Base-by-base conservation (phyloP, 1,140 invertebrate species). In the Drosophila tropicalis region DNA sequence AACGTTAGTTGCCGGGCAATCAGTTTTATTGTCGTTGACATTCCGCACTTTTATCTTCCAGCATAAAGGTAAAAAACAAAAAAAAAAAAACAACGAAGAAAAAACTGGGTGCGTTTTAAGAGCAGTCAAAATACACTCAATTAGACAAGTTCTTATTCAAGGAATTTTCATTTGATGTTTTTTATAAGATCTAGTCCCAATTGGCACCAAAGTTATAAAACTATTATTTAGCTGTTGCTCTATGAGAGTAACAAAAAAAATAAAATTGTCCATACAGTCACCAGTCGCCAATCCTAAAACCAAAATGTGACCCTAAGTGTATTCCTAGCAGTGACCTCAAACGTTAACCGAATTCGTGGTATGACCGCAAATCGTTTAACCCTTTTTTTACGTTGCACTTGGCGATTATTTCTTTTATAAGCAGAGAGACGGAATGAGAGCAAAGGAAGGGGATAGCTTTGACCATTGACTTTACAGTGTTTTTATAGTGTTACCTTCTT, bases 401-500 rank as follows among this genome's bases (percentile, higher is more conserved):
- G 9, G 7, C 19, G 44, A 51, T 51, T 51, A 51, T 17, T 51
- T 51, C 12, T 51, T 19, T 51, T 22, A 51, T 51, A 22, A 51
- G 19, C 17, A 10, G 15, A 47, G 15, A 6, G 22, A 55, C 2
- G 17, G 10, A 4, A 13, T 12, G 22, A 32, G 5, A 7, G 2
- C 1, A 13, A 56, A 25, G 22, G 25, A 15, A 32, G 54, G n/a
- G 6, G 13, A 1, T n/a, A n/a, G 15, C 56, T 36, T 17, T 5
- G 58, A 61, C 58, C 58, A 57, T 9, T 62, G 41, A 54, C 40
- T 63, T 13, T 29, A 63, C 29, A 44, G 25, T 47, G 25, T 54
- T 58, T 72, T 34, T 25, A 40, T 32, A 51, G 56, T 62, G 40
- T 58, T 61, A 60, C 47, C 19, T 67, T 61, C 39, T 47, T 64